Evolutionary conservation across 2,113 vertebrate genomes (phyloP).

Genomic region (Cochlearius cochlearius): DNA sequence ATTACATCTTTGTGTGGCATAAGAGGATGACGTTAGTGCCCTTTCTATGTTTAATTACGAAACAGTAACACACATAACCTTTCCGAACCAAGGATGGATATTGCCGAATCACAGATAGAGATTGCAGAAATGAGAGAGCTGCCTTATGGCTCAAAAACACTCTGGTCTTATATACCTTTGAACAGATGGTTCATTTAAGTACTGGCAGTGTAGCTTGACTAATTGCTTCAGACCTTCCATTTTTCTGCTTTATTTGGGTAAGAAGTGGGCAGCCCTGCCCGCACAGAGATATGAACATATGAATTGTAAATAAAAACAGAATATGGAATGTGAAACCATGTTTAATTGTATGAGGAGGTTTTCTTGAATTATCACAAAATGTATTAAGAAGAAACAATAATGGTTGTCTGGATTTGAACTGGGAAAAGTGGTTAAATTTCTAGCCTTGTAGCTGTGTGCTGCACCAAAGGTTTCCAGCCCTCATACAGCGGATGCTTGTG

Average conservation of each 20-base stretch:
- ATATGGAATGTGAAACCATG: neutral
- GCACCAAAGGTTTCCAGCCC: neutral
- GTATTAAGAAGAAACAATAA: neutral
- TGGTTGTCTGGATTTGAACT: neutral
- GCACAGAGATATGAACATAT: neutral
- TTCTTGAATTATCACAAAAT: neutral
- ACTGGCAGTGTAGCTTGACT: slow-evolving; percentile 28
- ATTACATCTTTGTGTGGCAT: neutral
- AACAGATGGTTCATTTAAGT: slow-evolving; percentile 59
- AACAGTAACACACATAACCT: neutral
- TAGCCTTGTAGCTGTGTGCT: neutral
- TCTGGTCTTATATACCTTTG: slow-evolving; percentile 20
- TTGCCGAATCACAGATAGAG: neutral
- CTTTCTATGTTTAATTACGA: neutral
- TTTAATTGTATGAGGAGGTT: neutral
- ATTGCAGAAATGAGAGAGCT: neutral
- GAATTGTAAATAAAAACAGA: slow-evolving; percentile 19
- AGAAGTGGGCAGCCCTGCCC: slow-evolving; percentile 29
- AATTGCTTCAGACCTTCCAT: slow-evolving; percentile 44
- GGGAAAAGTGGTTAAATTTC: neutral
- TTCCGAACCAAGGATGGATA: neutral
- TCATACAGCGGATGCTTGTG: neutral
- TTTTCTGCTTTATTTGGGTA: slow-evolving; percentile 21
- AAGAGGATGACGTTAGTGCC: neutral
- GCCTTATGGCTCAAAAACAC: neutral